Evolutionary conservation across 2,888 invertebrate species (phyloP).

Genomic region (Hoplodrina blanda): DNA sequence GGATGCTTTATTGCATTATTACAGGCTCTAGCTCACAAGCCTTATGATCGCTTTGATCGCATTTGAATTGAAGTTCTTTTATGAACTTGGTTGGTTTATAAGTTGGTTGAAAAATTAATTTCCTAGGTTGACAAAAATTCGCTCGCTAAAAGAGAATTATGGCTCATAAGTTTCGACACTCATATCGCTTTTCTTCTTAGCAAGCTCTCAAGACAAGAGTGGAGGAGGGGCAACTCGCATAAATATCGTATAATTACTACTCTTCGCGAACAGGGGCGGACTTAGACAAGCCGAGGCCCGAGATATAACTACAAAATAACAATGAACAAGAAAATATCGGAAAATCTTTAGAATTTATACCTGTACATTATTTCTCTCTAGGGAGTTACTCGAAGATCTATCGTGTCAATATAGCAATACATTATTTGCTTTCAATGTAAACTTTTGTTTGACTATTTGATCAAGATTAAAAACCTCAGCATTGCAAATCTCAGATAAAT

Average conservation of each 20-base stretch:
- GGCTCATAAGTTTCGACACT: constrained; percentile 71
- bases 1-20: constrained; percentile 48
- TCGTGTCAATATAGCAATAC: neutral
- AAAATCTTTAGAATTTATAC: neutral
- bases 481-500: neutral
- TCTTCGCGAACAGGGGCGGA: constrained; percentile 71
- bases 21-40: constrained; percentile 34
- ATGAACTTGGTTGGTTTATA: constrained; percentile 12
- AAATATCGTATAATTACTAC: constrained; percentile 84
- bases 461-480: neutral
- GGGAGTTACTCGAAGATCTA: neutral
- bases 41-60: constrained; percentile 49
- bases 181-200: constrained; percentile 74
- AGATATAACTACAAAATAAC: neutral
- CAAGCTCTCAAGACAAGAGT: constrained; percentile 71
- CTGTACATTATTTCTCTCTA: neutral
- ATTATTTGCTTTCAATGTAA: neutral
- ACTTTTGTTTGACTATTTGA: neutral
- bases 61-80: constrained; percentile 54
- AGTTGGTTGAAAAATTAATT: constrained; percentile 56
- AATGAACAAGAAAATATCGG: neutral
- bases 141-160: constrained; percentile 60
- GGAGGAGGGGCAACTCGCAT: constrained; percentile 74
- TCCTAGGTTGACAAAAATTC: constrained; percentile 56
- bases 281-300: constrained; percentile 28